These are phyloP conservation scores for Actinemys pallida DNA, from an alignment of 2,113 vertebrate genomes.

Conservation along the genomic window DNA sequence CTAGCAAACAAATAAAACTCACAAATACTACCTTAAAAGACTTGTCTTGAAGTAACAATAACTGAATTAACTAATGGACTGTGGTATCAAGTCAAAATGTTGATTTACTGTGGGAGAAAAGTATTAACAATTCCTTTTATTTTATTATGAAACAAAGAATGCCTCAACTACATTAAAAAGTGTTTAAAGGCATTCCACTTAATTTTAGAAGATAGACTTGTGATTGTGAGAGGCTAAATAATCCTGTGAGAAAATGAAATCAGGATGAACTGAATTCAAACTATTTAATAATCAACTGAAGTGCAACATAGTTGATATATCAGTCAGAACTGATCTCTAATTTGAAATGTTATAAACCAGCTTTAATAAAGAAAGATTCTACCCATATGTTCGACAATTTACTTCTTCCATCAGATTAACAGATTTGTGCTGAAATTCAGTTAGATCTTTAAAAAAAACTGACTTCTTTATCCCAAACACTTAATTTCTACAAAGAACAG, in stretches of 20 bases:
- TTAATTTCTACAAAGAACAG: not conserved
- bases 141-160: not conserved
- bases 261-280: not conserved
- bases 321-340: not conserved
- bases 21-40: not conserved
- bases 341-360: not conserved
- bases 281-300: not conserved
- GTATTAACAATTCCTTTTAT: not conserved
- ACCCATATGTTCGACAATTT: constrained; percentile 64
- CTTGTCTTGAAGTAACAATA: not conserved
- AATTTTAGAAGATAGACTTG: not conserved
- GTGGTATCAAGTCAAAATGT: not conserved
- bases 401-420: constrained; percentile 70
- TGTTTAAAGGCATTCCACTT: not conserved
- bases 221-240: not conserved
- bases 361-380: constrained; percentile 34
- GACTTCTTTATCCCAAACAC: not conserved
- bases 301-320: not conserved
- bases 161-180: not conserved
- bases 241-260: not conserved
- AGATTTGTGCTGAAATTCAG: constrained; percentile 60
- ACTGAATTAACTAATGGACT: not conserved
- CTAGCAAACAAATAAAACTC: not conserved
- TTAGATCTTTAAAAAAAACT: not conserved
- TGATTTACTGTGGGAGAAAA: not conserved